These are phyloP conservation scores for Perognathus longimembris DNA, from an alignment of 2,113 vertebrate genomes.

Conservation along the genomic window DNA sequence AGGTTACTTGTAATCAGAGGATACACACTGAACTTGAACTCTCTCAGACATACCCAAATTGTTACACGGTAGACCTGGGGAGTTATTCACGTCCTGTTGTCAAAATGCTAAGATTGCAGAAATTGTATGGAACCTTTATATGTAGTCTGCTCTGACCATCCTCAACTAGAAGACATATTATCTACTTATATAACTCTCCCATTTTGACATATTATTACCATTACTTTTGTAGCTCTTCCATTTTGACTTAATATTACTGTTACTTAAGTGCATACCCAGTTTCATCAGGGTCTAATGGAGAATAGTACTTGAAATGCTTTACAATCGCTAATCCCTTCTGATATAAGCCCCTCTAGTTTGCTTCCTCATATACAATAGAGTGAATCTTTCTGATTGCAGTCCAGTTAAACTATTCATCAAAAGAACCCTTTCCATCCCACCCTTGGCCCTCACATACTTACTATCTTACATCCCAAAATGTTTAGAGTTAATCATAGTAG, in stretches of 20 bases:
- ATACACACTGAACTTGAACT: slow-evolving; percentile 41
- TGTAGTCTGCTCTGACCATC: neutral
- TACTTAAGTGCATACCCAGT: neutral
- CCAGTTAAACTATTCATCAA: neutral
- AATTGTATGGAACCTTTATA: neutral
- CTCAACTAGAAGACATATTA: neutral
- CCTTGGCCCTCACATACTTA: neutral
- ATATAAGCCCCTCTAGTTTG: neutral
- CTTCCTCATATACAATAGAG: neutral
- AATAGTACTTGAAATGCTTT: neutral
- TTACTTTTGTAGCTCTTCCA: neutral
- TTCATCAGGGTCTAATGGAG: neutral
- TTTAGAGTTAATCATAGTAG: neutral
- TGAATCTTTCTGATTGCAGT: neutral
- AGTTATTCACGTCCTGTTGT: slow-evolving; percentile 44
- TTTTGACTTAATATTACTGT: neutral
- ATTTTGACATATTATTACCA: neutral
- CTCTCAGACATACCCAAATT: slow-evolving; percentile 29
- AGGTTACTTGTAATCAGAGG: slow-evolving; percentile 66
- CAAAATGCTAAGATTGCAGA: slow-evolving; percentile 37
- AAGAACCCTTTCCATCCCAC: neutral
- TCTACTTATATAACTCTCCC: neutral
- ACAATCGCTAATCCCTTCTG: neutral
- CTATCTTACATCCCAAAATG: neutral
- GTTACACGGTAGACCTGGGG: neutral